These are phyloP conservation scores for Trimorus sp. DNA, from an alignment of 2,888 invertebrate genomes.

Conservation along the genomic window DNA sequence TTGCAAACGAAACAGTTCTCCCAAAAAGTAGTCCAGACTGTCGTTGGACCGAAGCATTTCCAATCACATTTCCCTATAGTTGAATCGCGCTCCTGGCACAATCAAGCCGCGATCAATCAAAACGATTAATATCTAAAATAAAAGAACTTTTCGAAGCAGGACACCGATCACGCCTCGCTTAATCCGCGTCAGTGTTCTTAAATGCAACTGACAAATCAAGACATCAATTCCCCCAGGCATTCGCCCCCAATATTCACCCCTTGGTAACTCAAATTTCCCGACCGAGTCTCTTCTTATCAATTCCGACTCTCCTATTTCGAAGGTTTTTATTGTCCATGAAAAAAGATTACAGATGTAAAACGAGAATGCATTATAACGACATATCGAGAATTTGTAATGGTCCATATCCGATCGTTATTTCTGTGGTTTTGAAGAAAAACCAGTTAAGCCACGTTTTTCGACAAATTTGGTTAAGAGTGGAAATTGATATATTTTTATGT, in stretches of 20 bases:
- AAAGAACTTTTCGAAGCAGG: slow-evolving; percentile 35
- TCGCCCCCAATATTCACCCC: slow-evolving; percentile 39
- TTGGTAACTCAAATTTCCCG: slow-evolving; percentile 44
- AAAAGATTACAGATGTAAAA: not conserved
- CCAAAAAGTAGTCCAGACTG: too few relatives aligned
- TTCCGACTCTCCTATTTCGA: slow-evolving; percentile 22
- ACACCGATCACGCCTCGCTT: slow-evolving; percentile 30
- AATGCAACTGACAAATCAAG: slow-evolving; percentile 55
- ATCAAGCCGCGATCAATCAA: slow-evolving; percentile 28
- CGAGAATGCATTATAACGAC: not conserved
- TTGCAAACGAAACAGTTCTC: too few relatives aligned
- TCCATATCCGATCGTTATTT: too few relatives aligned
- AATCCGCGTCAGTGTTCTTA: slow-evolving; percentile 43
- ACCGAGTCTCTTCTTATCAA: slow-evolving; percentile 30
- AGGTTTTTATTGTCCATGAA: slow-evolving; percentile 1
- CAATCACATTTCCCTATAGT: too few relatives aligned
- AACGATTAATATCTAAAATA: slow-evolving; percentile 44
- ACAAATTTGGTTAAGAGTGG: too few relatives aligned
- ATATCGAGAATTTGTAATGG: not conserved
- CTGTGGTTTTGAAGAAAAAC: too few relatives aligned
- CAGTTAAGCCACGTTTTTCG: too few relatives aligned
- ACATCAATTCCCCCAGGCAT: slow-evolving; percentile 28
- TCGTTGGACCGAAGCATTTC: too few relatives aligned
- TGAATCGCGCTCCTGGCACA: slow-evolving; percentile 6
- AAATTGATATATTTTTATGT: too few relatives aligned